Base-by-base conservation (phyloP, 2,113 vertebrate species). In the Ivindomyrus marchei region DNA sequence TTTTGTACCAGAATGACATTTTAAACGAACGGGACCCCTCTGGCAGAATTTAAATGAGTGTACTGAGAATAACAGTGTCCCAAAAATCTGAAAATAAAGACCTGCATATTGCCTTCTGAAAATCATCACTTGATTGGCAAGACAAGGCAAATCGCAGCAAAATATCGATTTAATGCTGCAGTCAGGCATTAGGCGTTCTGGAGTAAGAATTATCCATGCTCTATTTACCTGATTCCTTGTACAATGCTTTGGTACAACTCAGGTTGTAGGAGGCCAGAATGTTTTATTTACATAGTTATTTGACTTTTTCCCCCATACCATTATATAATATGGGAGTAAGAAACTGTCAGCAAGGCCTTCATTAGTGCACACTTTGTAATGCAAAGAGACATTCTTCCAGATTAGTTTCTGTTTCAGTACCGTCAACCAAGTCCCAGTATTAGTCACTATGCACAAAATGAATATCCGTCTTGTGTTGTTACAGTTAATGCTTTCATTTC, bases 121-220 rank as follows among this genome's bases (percentile, higher is more conserved):
- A 97, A 96, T 95, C 96, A 95, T 96, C 95, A 97, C 96, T 95
- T 97, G 97, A 97, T 97, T 94, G 97, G 96, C 95, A 96, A 96
- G 97, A 97, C 96, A 96, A 96, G 95, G 93, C 96, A 97, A 97
- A 95, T 95, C 97, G 97, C 97, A 96, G 96, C 94, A 94, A 96
- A 96, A 96, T 98, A 98, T 98, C 97, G 97, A 98, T 98, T 97
- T 98, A 97, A 98, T 97, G 96, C 96, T 94, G 96, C 96, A 94
- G 95, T 97, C 95, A 96, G 94, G 95, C 96, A 95, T 94, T 94
- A 96, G 95, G 97, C 95, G 96, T 96, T 97, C 96, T 94, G 94
- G 94, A 91, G 96, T 95, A 93, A 94, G 70, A 95, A 97, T 98
- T 98, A 97, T 96, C 92, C 94, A 96, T 94, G 97, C 97, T 98